These are phyloP conservation scores for Drosophila dives DNA, from an alignment of 2,888 invertebrate species.

Conservation along the genomic window DNA sequence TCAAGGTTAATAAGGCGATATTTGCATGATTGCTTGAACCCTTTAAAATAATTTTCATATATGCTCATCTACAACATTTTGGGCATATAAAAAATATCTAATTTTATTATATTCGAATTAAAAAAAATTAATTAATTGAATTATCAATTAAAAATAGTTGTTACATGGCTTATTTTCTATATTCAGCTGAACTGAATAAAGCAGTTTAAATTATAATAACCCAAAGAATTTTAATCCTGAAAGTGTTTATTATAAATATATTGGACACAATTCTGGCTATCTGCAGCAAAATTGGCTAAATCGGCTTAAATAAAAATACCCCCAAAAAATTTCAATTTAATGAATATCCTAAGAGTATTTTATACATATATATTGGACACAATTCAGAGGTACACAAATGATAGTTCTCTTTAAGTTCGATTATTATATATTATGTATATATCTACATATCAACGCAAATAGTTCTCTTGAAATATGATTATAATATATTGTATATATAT, in stretches of 20 bases:
- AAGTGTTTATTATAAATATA: neutral
- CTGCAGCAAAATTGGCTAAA: too few species aligned
- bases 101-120: neutral
- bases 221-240: neutral
- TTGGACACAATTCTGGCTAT: accelerated
- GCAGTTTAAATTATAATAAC: neutral
- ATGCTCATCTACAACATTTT: neutral
- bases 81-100: neutral
- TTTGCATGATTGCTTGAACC: neutral
- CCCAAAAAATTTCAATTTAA: too few species aligned
- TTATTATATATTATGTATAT: neutral
- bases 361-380: neutral
- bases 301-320: too few species aligned
- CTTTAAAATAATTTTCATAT: neutral
- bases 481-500: neutral
- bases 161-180: neutral
- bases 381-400: accelerated
- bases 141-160: neutral
- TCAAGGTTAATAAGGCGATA: neutral
- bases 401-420: neutral
- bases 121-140: neutral
- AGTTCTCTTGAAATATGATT: neutral
- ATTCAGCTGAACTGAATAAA: neutral
- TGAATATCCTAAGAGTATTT: too few species aligned
- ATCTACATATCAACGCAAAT: too few species aligned